Percentiles rank a stretch among this genome's conserved stretches.
phyloP scores from a whole-genome alignment of 2,797 vertebrate genomes.

The Pipistrellus nathusii region DNA sequence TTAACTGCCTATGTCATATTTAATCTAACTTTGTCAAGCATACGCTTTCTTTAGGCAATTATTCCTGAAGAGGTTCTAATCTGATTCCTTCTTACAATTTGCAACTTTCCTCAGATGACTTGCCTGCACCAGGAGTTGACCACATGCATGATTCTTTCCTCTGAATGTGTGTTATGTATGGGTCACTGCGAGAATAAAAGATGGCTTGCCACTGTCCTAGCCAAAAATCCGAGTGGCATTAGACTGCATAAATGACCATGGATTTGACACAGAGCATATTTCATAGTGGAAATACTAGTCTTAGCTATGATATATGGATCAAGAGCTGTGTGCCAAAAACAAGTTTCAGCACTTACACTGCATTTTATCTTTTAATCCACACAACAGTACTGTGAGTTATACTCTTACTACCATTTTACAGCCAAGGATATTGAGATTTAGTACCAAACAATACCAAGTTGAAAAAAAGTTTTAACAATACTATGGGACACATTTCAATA shows the following conservation, averaged over 20 bases:
- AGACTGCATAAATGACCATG: neutral
- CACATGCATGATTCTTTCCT: neutral
- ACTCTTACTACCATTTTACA: neutral
- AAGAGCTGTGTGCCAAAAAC: neutral
- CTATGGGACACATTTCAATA: neutral
- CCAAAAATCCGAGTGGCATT: neutral
- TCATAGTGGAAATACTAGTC: neutral
- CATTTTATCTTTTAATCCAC: neutral
- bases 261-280: neutral
- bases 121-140: neutral
- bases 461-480: slow-evolving; percentile 34
- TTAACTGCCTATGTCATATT: neutral
- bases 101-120: neutral
- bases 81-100: slow-evolving; percentile 21
- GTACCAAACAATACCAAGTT: neutral
- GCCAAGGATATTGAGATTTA: neutral
- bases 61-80: neutral
- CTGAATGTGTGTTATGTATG: neutral
- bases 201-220: neutral
- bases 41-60: neutral
- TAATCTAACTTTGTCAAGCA: neutral
- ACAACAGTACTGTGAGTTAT: neutral
- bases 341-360: neutral
- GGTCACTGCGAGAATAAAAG: neutral
- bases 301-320: neutral